phyloP scores from a whole-genome alignment of 2,113 vertebrate genomes.

The Nycticryphes semicollaris region DNA sequence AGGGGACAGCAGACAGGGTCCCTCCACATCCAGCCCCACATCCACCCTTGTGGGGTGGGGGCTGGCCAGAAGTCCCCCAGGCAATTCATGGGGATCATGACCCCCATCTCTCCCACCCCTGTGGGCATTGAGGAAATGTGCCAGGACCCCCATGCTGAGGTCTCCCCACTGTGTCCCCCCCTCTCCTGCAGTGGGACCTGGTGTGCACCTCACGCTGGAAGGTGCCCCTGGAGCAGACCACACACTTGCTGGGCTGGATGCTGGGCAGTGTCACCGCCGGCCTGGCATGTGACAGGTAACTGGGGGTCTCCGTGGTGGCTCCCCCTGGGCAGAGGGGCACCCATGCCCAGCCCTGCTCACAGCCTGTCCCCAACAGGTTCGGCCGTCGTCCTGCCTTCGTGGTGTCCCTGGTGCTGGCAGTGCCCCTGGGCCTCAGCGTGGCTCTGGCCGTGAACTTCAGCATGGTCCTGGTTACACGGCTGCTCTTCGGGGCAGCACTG shows the following conservation, averaged over 20 bases:
- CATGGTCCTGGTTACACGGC: constrained; percentile 75
- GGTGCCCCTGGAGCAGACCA: constrained; percentile 83
- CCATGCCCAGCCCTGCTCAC: neutral
- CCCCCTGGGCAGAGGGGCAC: neutral
- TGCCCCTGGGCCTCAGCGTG: constrained; percentile 73
- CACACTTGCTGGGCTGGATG: constrained; percentile 84
- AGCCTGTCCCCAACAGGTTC: constrained; percentile 62
- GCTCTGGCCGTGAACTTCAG: constrained; percentile 74
- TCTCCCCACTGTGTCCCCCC: accelerated
- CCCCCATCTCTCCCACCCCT: neutral
- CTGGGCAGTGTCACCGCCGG: constrained; percentile 83
- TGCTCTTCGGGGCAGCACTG: constrained; percentile 76
- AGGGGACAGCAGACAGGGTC: too few species aligned
- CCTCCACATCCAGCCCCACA: neutral
- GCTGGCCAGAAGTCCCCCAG: neutral
- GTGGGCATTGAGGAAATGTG: neutral
- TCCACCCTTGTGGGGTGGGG: neutral
- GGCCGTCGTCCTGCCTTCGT: constrained; percentile 81
- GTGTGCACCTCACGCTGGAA: constrained; percentile 84
- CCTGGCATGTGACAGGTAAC: constrained; percentile 84
- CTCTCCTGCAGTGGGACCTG: constrained; percentile 80
- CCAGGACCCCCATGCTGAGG: accelerated
- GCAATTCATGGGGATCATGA: neutral
- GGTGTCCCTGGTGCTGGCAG: constrained; percentile 74
- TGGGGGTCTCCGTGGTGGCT: accelerated